Base-by-base conservation (phyloP, 2,888 invertebrate genomes). In the Desoria tigrina region DNA sequence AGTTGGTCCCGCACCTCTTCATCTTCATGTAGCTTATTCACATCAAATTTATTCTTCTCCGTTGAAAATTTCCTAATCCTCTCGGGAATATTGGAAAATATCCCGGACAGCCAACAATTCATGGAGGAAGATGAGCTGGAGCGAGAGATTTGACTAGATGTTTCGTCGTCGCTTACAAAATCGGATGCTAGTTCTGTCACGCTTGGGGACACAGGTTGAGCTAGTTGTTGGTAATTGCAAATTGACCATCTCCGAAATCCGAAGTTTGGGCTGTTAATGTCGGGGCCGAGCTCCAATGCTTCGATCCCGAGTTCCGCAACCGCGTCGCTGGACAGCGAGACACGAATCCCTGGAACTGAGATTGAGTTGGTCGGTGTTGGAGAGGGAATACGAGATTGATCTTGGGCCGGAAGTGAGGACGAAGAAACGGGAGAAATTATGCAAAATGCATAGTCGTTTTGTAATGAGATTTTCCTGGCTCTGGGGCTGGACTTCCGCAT, bases 361-460 rank as follows among this genome's bases (percentile, higher is more conserved):
- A 45, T 45, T 16, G 6, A 6, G 6, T 11, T 45, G 6, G 45
- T 6, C n/a, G 9, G 6, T 6, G 45, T 11, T 45, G n/a, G 4
- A 6, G 45, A 32, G 32, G 32, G 32, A 32, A 53, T 6, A n/a
- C n/a, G n/a, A 61, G 4, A 9, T 4, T 9, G 45, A 11, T 6
- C 21, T 45, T 6, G 67, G 21, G 60, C 24, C 6, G 55, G 62
- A 6, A 62, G 55, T 6, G 45, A 18, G 18, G 66, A 42, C 23
- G 63, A 27, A 0, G 69, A 42, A 6, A 72, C 63, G 3, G 72
- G 72, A 27, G 69, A 69, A 56, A 72, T 69, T 16, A 72, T 72
- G 27, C 72, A 62, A 26, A 69, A 72, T 23, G 72, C 72, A 56
- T 72, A 72, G 42, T 72, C 65, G 50, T 72, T 67, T 55, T 72